phyloP scores from a whole-genome alignment of 2,888 invertebrate genomes.

The Chironomus tentans region DNA sequence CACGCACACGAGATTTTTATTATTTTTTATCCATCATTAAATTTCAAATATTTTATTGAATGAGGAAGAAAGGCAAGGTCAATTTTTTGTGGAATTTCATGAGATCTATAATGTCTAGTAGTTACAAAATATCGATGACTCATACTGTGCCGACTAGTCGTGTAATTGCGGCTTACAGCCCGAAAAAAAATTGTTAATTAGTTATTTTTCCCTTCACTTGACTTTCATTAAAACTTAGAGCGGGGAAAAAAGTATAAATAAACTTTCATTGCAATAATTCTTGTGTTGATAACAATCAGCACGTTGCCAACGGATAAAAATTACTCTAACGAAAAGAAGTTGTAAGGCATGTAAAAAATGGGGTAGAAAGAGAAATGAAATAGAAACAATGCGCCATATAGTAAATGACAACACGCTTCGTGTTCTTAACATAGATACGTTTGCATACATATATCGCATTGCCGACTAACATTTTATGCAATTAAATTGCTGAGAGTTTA shows the following conservation, averaged over 20 bases:
- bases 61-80: not conserved
- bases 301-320: not conserved
- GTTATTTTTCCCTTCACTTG: not conserved
- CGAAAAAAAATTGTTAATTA: not conserved
- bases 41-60: not conserved
- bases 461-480: not conserved
- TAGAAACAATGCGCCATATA: not conserved
- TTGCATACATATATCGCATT: not conserved
- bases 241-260: not conserved
- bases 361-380: not conserved
- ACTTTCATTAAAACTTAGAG: not conserved
- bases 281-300: conserved; percentile 8
- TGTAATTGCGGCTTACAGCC: not conserved
- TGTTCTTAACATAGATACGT: not conserved
- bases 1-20: not conserved
- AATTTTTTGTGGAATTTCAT: not conserved
- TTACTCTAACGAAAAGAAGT: not conserved
- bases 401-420: not conserved
- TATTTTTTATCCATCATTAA: not conserved
- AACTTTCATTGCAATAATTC: not conserved
- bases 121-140: not conserved
- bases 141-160: not conserved
- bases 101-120: not conserved
- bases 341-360: too few relatives aligned
- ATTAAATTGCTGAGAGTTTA: too few relatives aligned